These are phyloP conservation scores for Timandra comae DNA, from an alignment of 2,888 invertebrate genomes.

Conservation along the genomic window DNA sequence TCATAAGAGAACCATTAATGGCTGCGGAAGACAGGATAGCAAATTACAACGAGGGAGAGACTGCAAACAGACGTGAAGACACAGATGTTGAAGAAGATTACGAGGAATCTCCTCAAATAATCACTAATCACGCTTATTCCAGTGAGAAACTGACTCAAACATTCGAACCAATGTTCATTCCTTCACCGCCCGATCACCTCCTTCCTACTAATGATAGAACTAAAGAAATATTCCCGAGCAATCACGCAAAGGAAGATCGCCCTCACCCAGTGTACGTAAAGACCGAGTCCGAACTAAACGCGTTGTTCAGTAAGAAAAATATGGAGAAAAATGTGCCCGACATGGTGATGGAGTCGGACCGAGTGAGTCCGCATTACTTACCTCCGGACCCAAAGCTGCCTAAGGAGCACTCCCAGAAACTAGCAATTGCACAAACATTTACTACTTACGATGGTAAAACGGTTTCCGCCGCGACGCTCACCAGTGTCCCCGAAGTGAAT, in stretches of 20 bases:
- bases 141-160: slow-evolving; percentile 76
- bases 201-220: slow-evolving; percentile 52
- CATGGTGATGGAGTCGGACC: slow-evolving; percentile 83
- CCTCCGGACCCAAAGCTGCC: slow-evolving; percentile 79
- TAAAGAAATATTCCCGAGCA: slow-evolving; percentile 59
- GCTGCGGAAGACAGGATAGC: slow-evolving; percentile 73
- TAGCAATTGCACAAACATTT: slow-evolving; percentile 66
- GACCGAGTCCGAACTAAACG: slow-evolving; percentile 47
- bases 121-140: slow-evolving; percentile 49
- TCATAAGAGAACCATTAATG: slow-evolving; percentile 76
- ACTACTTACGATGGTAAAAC: slow-evolving; percentile 87
- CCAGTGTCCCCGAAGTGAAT: slow-evolving; percentile 69
- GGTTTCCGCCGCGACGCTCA: slow-evolving; percentile 79
- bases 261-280: slow-evolving; percentile 70
- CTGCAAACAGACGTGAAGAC: slow-evolving; percentile 74
- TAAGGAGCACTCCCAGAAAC: slow-evolving; percentile 66
- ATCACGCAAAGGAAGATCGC: slow-evolving; percentile 66
- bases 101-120: slow-evolving; percentile 56
- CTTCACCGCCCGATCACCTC: slow-evolving; percentile 83
- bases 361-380: slow-evolving; percentile 83
- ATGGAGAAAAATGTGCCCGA: slow-evolving; percentile 68
- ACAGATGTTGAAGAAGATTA: slow-evolving; percentile 65
- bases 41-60: slow-evolving; percentile 35
- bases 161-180: slow-evolving; percentile 89
- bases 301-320: slow-evolving; percentile 56